phyloP scores from a whole-genome alignment of 2,797 vertebrate species.

The Furcifer pardalis region DNA sequence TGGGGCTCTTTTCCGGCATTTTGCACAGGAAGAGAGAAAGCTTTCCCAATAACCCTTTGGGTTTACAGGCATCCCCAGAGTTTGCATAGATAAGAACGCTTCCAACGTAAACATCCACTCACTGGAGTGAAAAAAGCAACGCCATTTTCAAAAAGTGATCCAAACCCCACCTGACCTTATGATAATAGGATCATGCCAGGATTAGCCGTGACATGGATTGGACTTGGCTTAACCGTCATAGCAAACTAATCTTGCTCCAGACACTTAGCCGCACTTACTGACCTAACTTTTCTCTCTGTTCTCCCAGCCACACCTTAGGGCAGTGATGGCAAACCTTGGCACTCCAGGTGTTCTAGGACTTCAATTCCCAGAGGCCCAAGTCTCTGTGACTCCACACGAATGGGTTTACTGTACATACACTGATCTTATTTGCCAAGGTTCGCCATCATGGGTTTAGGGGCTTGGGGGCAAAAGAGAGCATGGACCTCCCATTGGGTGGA shows the following conservation, averaged over 20 bases:
- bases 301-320: neutral
- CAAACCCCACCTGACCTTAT: conserved; percentile 54
- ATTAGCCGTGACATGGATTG: conserved; percentile 63
- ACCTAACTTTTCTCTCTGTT: conserved; percentile 3
- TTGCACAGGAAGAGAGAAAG: neutral
- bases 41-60: neutral
- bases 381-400: too few relatives aligned
- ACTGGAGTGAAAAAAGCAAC: neutral
- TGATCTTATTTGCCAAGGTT: too few relatives aligned
- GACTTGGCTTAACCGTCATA: conserved; percentile 17
- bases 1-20: neutral
- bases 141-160: conserved; percentile 35
- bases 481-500: too few relatives aligned
- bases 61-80: conserved; percentile 4
- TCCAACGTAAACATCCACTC: neutral
- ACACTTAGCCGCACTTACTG: conserved; percentile 33
- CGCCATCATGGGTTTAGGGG: too few relatives aligned
- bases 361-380: too few relatives aligned
- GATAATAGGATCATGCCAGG: conserved; percentile 67
- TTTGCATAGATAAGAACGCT: neutral
- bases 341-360: too few relatives aligned
- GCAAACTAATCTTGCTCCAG: conserved; percentile 60
- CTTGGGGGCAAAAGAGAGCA: too few relatives aligned
- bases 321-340: too few relatives aligned
- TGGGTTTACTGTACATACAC: too few relatives aligned